Conservation (phyloP, 1,140 invertebrate genomes). For the Drusus annulatus region DNA sequence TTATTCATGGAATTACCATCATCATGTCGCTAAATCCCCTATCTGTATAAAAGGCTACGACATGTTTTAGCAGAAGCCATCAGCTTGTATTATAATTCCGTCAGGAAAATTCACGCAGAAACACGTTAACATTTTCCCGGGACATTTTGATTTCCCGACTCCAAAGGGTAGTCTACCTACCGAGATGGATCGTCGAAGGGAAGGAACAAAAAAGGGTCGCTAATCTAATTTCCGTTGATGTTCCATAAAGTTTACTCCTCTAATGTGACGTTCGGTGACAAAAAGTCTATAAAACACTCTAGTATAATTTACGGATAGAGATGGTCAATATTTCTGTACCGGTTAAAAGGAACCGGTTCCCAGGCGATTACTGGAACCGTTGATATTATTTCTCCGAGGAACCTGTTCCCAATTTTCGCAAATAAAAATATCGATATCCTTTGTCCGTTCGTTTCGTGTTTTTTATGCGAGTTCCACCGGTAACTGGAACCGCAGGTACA, state of each 20-base stretch:
- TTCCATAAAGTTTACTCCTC: not conserved
- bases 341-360: no score
- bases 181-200: not conserved
- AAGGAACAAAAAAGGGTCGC: not conserved
- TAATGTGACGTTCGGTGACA: not conserved
- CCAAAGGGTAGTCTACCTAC: not conserved
- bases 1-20: no score
- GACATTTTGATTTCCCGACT: not conserved
- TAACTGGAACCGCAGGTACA: no score
- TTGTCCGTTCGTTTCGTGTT: no score
- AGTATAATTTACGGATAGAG: no score
- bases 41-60: not conserved
- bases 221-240: constrained; percentile 10
- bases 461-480: no score
- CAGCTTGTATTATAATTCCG: not conserved
- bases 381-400: no score
- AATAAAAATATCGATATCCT: no score
- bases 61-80: not conserved
- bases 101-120: not conserved
- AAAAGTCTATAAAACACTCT: no score
- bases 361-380: no score
- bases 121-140: not conserved
- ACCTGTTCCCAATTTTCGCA: no score
- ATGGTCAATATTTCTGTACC: no score
- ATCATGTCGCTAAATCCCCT: not conserved